These are phyloP conservation scores for Dendrocopos noguchii DNA, from an alignment of 2,113 vertebrate genomes.

Conservation along the genomic window DNA sequence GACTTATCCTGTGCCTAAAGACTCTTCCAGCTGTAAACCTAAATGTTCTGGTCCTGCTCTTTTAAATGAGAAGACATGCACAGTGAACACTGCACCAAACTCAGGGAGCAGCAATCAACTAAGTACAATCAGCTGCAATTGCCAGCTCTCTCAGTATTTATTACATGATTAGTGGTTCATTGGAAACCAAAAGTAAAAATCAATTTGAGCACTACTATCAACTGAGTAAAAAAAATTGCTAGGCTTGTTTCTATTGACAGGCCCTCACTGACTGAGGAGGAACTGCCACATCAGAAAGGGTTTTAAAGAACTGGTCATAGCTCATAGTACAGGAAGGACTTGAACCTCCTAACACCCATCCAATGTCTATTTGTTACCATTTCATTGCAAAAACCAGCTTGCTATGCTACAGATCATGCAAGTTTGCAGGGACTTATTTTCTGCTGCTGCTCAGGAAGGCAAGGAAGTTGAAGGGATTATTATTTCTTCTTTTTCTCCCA, in stretches of 20 bases:
- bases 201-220: constrained; percentile 7
- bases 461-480: not conserved
- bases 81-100: not conserved
- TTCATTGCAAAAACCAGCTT: not conserved
- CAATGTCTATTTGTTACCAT: not conserved
- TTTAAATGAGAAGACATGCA: not conserved
- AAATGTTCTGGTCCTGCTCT: not conserved
- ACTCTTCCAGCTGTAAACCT: not conserved
- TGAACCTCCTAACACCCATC: not conserved
- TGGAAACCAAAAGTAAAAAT: constrained; percentile 46
- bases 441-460: not conserved
- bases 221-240: not conserved
- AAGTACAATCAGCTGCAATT: not conserved
- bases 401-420: not conserved
- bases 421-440: not conserved
- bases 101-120: constrained; percentile 14
- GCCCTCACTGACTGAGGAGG: not conserved
- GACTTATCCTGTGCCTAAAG: not conserved
- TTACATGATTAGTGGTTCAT: not conserved
- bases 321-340: not conserved
- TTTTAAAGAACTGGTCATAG: not conserved
- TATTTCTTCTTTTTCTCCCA: not conserved
- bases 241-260: not conserved
- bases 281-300: not conserved
- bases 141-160: constrained; percentile 6